phyloP scores from a whole-genome alignment of 2,888 invertebrate genomes.

The Drosophila putrida region DNA sequence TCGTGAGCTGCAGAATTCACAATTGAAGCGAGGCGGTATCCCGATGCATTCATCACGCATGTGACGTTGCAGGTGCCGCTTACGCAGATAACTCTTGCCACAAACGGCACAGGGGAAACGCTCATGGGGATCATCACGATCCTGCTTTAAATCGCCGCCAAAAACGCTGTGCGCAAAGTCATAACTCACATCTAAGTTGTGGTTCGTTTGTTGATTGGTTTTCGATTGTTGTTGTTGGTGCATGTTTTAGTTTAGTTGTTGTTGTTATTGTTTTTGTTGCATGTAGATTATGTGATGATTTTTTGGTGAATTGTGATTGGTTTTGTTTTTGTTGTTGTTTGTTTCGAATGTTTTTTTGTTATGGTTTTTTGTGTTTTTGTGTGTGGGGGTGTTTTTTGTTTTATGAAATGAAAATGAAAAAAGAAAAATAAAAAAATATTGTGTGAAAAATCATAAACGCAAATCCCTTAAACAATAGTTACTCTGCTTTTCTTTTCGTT shows the following conservation, averaged over 20 bases:
- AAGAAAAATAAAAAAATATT: conserved; percentile 78
- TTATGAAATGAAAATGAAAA: conserved; percentile 80
- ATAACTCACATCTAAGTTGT: conserved; percentile 53
- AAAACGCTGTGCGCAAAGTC: conserved; percentile 67
- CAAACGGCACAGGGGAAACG: conserved; percentile 87
- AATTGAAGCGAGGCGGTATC: conserved; percentile 86
- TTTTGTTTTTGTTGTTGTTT: conserved; percentile 27
- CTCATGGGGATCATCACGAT: conserved; percentile 63
- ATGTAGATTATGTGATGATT: conserved; percentile 38
- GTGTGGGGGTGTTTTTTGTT: conserved; percentile 32
- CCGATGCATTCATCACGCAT: conserved; percentile 86
- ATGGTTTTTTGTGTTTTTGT: conserved; percentile 22
- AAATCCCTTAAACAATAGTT: conserved; percentile 51
- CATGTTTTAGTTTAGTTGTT: conserved; percentile 6
- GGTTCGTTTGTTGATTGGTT: conserved; percentile 22
- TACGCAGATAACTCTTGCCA: conserved; percentile 87
- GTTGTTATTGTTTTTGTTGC: conserved; percentile 40
- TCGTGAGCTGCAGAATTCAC: conserved; percentile 86
- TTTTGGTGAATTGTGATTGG: conserved; percentile 17
- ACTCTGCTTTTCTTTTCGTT: neutral
- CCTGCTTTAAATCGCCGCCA: conserved; percentile 50
- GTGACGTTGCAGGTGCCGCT: conserved; percentile 88
- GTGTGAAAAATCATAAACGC: conserved; percentile 76
- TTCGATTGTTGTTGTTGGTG: conserved; percentile 29
- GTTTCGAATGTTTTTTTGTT: conserved; percentile 19